phyloP scores from a whole-genome alignment of 2,797 vertebrate species.

The Pteronotus mesoamericanus region DNA sequence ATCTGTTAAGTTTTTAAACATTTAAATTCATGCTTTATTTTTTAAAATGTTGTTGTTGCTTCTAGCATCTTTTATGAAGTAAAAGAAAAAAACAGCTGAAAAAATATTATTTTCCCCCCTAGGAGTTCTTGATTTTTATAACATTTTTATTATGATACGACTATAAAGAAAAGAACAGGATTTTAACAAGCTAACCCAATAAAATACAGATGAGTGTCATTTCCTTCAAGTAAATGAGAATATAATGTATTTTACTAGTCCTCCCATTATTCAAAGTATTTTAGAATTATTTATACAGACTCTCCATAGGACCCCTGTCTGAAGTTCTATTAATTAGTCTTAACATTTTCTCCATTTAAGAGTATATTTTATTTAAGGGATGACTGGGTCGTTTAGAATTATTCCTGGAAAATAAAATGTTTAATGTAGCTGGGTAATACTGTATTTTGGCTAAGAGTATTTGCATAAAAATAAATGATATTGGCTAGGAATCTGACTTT shows the following conservation, averaged over 20 bases:
- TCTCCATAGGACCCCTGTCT: background rate
- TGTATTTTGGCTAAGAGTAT: background rate
- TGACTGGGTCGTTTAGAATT: background rate
- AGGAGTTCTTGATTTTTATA: background rate
- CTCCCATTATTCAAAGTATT: background rate
- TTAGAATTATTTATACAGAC: background rate
- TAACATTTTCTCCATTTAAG: background rate
- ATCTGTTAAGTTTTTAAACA: background rate
- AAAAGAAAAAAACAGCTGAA: background rate
- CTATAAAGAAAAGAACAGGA: background rate
- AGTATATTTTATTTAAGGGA: background rate
- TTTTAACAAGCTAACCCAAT: background rate
- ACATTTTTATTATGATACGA: background rate
- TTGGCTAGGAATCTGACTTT: background rate
- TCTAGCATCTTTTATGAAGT: background rate
- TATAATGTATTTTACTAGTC: background rate
- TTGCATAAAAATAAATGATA: background rate
- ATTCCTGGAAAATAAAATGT: background rate
- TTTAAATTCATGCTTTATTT: background rate
- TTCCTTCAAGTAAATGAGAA: background rate
- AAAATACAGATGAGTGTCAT: background rate
- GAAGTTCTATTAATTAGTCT: background rate
- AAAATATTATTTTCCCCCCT: background rate
- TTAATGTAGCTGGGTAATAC: background rate
- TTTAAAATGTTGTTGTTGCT: background rate